Evolutionary conservation across 2,888 invertebrate genomes (phyloP).

Genomic region (Aphodius sticticus): DNA sequence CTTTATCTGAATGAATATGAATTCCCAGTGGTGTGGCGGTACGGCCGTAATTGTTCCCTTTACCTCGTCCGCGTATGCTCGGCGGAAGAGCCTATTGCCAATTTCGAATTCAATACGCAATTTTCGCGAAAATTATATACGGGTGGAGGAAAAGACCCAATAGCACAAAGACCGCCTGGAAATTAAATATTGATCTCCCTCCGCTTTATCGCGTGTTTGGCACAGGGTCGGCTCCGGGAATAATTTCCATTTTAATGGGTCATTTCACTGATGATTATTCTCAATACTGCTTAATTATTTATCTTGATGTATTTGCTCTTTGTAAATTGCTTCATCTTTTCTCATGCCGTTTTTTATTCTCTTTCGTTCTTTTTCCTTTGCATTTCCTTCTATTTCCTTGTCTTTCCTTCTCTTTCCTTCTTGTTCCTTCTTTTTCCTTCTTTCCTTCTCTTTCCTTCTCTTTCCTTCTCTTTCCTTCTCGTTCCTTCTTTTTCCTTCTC

Average conservation of each 20-base stretch:
- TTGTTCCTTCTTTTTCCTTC: no score
- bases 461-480: no score
- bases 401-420: no score
- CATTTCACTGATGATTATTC: neutral
- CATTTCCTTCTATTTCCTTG: no score
- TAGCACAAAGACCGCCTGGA: constrained; percentile 21
- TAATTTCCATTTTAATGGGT: neutral
- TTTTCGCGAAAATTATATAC: constrained; percentile 14
- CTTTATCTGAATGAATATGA: neutral
- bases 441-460: no score
- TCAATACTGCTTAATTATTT: neutral
- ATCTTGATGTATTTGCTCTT: neutral
- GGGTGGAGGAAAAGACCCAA: neutral
- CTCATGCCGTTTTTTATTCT: no score
- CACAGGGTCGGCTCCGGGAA: neutral
- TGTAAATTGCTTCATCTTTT: no score
- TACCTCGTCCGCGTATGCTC: neutral
- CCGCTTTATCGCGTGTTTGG: neutral
- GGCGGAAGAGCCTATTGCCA: neutral
- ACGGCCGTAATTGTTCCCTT: neutral
- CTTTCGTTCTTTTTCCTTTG: no score
- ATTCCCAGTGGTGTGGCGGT: neutral
- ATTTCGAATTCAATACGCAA: constrained; percentile 18
- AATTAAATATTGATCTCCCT: constrained; percentile 23
- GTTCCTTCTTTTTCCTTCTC: no score